phyloP scores from a whole-genome alignment of 2,113 vertebrate genomes.

The Enhydra lutris region DNA sequence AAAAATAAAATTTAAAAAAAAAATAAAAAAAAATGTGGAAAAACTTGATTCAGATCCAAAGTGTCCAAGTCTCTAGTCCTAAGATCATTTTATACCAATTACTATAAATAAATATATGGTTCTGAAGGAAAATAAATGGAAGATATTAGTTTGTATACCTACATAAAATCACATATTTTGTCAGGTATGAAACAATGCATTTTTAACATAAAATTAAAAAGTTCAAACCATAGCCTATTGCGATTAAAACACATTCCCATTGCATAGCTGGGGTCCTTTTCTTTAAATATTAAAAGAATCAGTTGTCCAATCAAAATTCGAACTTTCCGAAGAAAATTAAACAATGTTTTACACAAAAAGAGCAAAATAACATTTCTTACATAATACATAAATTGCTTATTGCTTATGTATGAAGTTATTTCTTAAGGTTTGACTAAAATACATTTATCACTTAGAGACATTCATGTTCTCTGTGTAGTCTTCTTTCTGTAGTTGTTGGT shows the following conservation, averaged over 20 bases:
- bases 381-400: not conserved
- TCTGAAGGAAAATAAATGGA: not conserved
- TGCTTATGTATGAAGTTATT: not conserved
- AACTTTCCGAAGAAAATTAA: not conserved
- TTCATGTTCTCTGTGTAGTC: not conserved
- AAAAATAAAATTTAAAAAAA: no score
- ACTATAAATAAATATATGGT: not conserved
- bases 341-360: not conserved
- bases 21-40: not conserved
- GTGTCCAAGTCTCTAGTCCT: not conserved
- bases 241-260: not conserved
- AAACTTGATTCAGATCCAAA: not conserved
- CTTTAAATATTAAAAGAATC: not conserved
- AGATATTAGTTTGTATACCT: not conserved
- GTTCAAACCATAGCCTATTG: not conserved
- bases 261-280: not conserved
- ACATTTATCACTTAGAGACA: not conserved
- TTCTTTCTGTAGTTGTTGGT: not conserved
- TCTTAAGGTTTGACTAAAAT: not conserved
- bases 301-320: not conserved
- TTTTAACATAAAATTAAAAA: not conserved
- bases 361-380: not conserved
- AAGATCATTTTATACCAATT: not conserved
- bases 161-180: not conserved
- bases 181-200: not conserved